These are phyloP conservation scores for Rhinogobius similis DNA, from an alignment of 2,113 vertebrate genomes.

Conservation along the genomic window DNA sequence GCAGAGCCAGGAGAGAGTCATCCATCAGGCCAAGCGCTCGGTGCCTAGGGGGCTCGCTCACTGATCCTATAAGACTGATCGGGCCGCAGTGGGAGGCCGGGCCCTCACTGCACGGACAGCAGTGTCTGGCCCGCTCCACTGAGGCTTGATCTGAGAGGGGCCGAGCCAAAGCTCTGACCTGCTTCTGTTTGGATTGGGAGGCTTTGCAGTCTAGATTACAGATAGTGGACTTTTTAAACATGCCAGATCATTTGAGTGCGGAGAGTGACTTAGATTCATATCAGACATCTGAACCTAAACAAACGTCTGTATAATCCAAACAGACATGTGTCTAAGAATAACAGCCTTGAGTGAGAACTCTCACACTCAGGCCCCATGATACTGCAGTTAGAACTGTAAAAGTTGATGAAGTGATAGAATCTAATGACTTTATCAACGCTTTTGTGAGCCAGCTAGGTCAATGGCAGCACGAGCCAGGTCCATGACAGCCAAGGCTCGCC, in stretches of 20 bases:
- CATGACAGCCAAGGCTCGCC: conserved; percentile 43
- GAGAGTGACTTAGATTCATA: conserved; percentile 9
- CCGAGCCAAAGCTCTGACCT: conserved; percentile 69
- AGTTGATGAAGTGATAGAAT: conserved; percentile 40
- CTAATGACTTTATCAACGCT: conserved; percentile 59
- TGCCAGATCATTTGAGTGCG: conserved; percentile 10
- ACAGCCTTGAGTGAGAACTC: background rate
- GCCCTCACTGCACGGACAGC: conserved; percentile 68
- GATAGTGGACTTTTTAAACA: conserved; percentile 28
- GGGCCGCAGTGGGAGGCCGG: conserved; percentile 64
- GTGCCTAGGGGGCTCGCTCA: conserved; percentile 58
- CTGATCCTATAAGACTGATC: conserved; percentile 76
- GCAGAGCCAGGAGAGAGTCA: conserved; percentile 69
- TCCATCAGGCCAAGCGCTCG: conserved; percentile 70
- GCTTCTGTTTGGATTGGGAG: conserved; percentile 60
- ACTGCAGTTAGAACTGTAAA: conserved; percentile 26
- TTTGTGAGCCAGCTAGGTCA: conserved; percentile 45
- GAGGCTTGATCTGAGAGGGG: conserved; percentile 60
- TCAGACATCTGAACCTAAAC: conserved; percentile 1
- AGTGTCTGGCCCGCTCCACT: conserved; percentile 67
- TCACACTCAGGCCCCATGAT: conserved; percentile 15
- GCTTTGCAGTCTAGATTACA: conserved; percentile 50
- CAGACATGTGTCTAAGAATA: conserved; percentile 1
- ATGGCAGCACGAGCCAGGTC: conserved; percentile 39
- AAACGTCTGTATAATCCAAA: background rate